phyloP scores from a whole-genome alignment of 1,140 invertebrate genomes.

The Papilio aristodemus region DNA sequence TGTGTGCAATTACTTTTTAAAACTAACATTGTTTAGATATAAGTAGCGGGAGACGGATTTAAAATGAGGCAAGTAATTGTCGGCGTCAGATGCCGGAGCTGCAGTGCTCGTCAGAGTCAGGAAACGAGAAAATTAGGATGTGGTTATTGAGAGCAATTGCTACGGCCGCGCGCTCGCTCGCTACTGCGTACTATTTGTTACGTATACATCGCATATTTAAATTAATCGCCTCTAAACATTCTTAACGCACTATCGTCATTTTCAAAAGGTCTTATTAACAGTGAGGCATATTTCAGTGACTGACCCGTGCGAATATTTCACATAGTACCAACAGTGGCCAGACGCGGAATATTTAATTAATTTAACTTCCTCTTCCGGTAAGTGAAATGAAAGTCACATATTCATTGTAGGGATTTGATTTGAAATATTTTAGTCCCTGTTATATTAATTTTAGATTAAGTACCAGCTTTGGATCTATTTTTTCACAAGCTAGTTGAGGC shows the following conservation, averaged over 20 bases:
- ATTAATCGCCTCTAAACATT: conserved; percentile 16
- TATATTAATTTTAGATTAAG: too few relatives aligned
- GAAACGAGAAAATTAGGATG: conserved; percentile 78
- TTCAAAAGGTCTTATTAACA: not conserved
- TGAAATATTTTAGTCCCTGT: not conserved
- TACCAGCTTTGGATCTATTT: too few relatives aligned
- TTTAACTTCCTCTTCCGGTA: not conserved
- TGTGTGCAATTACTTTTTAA: not conserved
- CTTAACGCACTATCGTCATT: conserved; percentile 23
- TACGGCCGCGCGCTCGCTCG: conserved; percentile 46
- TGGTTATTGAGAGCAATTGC: conserved; percentile 74
- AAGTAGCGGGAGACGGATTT: not conserved
- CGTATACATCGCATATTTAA: conserved; percentile 36
- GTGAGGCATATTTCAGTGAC: not conserved
- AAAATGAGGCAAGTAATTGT: conserved; percentile 3
- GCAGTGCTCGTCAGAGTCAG: conserved; percentile 37
- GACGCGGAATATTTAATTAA: not conserved
- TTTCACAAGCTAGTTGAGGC: too few relatives aligned
- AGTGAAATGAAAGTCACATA: not conserved
- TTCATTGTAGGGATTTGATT: not conserved
- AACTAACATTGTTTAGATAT: not conserved
- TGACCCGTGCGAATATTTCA: not conserved
- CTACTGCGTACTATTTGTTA: conserved; percentile 38
- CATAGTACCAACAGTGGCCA: not conserved
- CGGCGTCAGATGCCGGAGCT: not conserved